Percentiles rank a stretch among this genome's conserved stretches.
phyloP scores from a whole-genome alignment of 2,888 invertebrate species.

The Drosophila putrida region DNA sequence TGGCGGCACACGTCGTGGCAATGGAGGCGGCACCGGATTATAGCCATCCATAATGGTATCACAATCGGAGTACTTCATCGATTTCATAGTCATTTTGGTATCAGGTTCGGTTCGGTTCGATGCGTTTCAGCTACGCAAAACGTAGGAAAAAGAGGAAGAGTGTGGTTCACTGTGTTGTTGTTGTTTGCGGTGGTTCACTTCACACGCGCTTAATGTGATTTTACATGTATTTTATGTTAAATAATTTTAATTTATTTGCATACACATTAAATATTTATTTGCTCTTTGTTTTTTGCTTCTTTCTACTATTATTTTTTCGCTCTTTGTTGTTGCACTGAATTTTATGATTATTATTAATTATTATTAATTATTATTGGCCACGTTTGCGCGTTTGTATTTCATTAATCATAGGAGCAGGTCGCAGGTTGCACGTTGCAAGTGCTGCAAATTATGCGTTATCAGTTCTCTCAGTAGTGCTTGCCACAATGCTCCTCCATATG shows the following conservation, averaged over 20 bases:
- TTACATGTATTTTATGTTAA: slow-evolving; percentile 38
- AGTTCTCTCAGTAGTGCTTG: slow-evolving; percentile 29
- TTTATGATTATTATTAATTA: slow-evolving; percentile 52
- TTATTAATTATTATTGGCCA: slow-evolving; percentile 70
- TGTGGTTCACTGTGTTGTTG: neutral
- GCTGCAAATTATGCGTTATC: slow-evolving; percentile 50
- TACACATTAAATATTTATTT: slow-evolving; percentile 34
- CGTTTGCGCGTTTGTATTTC: slow-evolving; percentile 61
- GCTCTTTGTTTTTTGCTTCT: slow-evolving; percentile 9
- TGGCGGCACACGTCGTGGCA: slow-evolving; percentile 85
- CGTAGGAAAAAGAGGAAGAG: too few species aligned
- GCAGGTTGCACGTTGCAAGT: slow-evolving; percentile 21
- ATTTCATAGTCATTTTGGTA: slow-evolving; percentile 86
- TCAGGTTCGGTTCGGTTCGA: slow-evolving; percentile 8
- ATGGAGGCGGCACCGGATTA: slow-evolving; percentile 86
- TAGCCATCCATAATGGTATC: slow-evolving; percentile 86
- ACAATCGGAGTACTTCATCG: slow-evolving; percentile 86
- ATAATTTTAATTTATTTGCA: slow-evolving; percentile 43
- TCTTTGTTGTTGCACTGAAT: slow-evolving; percentile 16
- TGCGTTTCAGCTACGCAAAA: neutral
- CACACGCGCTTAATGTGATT: slow-evolving; percentile 16
- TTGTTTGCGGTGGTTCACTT: slow-evolving; percentile 16
- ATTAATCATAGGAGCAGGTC: slow-evolving; percentile 49
- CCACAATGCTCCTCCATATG: slow-evolving; percentile 32
- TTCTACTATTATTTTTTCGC: slow-evolving; percentile 9